A percentile compares a stretch with the other conserved stretches of the same genome.
phyloP scores from a whole-genome alignment of 2,113 vertebrate species.

The Orcinus orca region DNA sequence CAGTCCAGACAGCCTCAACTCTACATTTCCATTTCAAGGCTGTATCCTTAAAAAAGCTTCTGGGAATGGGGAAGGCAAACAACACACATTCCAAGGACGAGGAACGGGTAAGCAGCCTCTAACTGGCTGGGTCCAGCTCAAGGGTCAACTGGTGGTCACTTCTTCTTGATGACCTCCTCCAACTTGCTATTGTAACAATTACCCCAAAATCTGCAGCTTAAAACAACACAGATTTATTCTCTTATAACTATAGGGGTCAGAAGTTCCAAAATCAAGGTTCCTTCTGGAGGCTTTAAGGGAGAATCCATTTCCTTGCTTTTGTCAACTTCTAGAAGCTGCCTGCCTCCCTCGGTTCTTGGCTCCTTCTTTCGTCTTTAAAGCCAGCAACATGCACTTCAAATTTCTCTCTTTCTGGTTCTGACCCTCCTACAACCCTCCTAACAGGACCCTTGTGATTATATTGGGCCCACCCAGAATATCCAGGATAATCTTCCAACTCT shows the following conservation, averaged over 20 bases:
- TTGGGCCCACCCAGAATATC: background rate
- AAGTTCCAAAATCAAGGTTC: background rate
- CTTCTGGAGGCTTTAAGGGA: background rate
- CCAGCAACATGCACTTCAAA: background rate
- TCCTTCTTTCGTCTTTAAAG: background rate
- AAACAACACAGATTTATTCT: background rate
- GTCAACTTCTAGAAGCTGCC: background rate
- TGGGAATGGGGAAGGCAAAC: background rate
- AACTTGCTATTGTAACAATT: background rate
- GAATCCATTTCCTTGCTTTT: background rate
- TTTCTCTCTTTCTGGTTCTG: background rate
- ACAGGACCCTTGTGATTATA: background rate
- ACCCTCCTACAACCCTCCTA: background rate
- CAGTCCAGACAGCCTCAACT: background rate
- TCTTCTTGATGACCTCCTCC: background rate
- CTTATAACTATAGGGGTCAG: background rate
- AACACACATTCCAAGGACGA: background rate
- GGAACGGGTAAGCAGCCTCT: background rate
- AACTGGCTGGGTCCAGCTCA: background rate
- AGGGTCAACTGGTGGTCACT: background rate
- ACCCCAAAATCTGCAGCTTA: background rate
- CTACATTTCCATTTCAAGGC: background rate
- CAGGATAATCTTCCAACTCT: background rate
- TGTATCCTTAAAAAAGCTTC: background rate
- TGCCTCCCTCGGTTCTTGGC: background rate